These are phyloP conservation scores for Nomada fucata DNA, from an alignment of 2,888 invertebrate genomes.

Conservation along the genomic window DNA sequence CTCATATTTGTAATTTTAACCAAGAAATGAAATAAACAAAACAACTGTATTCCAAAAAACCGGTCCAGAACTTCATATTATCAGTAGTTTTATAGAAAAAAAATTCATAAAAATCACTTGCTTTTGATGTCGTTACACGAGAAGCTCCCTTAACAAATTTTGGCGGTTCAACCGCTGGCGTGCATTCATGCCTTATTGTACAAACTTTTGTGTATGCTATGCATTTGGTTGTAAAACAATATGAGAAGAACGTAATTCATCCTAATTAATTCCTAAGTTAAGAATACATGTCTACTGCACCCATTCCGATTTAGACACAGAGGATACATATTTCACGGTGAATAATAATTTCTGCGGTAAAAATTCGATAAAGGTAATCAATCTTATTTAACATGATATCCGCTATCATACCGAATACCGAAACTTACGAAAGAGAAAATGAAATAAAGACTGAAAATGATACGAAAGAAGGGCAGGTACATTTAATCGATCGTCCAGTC, in stretches of 20 bases:
- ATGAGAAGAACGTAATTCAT: slow-evolving; percentile 41
- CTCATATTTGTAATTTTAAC: too few species aligned
- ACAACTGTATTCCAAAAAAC: too few species aligned
- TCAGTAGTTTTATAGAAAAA: too few species aligned
- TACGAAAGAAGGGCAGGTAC: slow-evolving; percentile 11
- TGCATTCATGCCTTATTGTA: slow-evolving; percentile 13
- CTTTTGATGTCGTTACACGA: too few species aligned
- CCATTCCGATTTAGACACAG: neutral
- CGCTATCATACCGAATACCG: slow-evolving; percentile 34
- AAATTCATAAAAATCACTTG: too few species aligned
- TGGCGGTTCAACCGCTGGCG: slow-evolving; percentile 54
- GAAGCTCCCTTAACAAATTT: slow-evolving; percentile 29
- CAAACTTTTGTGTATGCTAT: slow-evolving; percentile 18
- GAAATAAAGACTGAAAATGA: slow-evolving; percentile 31
- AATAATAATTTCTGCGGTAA: neutral
- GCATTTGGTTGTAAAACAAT: slow-evolving; percentile 29
- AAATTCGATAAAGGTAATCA: slow-evolving; percentile 8
- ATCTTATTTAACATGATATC: slow-evolving; percentile 54
- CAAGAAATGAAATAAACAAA: too few species aligned
- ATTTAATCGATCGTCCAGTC: slow-evolving; percentile 23
- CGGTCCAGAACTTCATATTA: too few species aligned
- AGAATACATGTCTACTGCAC: slow-evolving; percentile 7
- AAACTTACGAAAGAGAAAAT: slow-evolving; percentile 51
- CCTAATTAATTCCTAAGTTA: slow-evolving; percentile 31
- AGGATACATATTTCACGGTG: neutral